Evolutionary conservation across 1,140 invertebrate genomes (phyloP), one percentile per base, ranked within the genome.

Genomic region (Papilio helenus): DNA sequence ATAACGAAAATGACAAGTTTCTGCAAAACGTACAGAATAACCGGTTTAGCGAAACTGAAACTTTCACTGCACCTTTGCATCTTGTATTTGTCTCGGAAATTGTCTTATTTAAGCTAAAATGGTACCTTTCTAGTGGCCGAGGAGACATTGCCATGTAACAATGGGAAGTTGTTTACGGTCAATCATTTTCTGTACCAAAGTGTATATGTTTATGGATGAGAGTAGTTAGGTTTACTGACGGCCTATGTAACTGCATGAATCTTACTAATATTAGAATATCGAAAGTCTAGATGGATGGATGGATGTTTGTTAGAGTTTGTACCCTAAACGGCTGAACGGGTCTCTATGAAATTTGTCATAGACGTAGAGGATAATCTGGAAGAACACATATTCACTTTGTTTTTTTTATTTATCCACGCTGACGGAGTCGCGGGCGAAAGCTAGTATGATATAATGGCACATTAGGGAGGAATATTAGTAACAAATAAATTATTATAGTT

Each of bases 141-240:
- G 10, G 58, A 20, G 61, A 34, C 61, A 16, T 68, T 68, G 14
- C 26, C 14, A 29, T 29, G 58, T 65, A 26, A 68, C 61, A 68
- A 68, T 68, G 26, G 61, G 61, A 68, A 68, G 61, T 68, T 68
- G 61, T 68, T 61, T 68, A 68, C 12, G 61, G 23, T 68, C 26
- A 68, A 68, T 68, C 26, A 68, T 68, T 29, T 68, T 65, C 23
- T 29, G 34, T 68, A 68, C 61, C 26, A 68, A 68, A 68, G 26
- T 68, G 18, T 61, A 61, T 10, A 26, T 23, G 58, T 61, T 61
- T 61, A 26, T 26, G 23, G 9, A 23, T 3, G 55, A 14, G 4
- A 23, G 10, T 61, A 0, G 4, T 58, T 14, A 68, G 18, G 49
- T 51, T 55, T 55, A 55, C n/a, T 20, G 7, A 8, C 18, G 51